Percentiles rank a stretch among this genome's conserved stretches.
Evolutionary conservation across 2,797 vertebrate species (phyloP).

Genomic region (Lacerta agilis): DNA sequence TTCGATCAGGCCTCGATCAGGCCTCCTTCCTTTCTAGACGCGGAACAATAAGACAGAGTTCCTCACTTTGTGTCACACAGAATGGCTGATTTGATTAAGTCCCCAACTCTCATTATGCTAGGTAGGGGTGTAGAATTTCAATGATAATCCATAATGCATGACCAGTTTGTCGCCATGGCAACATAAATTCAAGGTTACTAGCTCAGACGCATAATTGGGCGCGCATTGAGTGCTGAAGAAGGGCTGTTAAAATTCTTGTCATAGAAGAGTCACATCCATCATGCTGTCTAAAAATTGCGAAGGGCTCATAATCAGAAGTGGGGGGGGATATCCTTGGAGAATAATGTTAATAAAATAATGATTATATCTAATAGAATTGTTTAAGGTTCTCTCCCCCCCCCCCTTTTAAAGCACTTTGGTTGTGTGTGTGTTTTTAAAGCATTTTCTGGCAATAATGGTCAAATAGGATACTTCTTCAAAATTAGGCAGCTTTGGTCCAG

Average conservation of each 20-base stretch:
- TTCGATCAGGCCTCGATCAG: conserved; percentile 87
- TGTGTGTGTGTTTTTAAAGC: conserved; percentile 27
- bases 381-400: conserved; percentile 56
- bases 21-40: conserved; percentile 86
- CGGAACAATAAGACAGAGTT: conserved; percentile 94
- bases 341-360: conserved; percentile 87
- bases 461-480: conserved; percentile 70
- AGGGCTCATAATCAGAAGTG: conserved; percentile 92
- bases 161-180: conserved; percentile 98
- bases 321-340: conserved; percentile 84
- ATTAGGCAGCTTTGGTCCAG: conserved; percentile 52
- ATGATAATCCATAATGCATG: conserved; percentile 99
- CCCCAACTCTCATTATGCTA: conserved; percentile 99
- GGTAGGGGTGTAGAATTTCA: conserved; percentile 99
- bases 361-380: conserved; percentile 78
- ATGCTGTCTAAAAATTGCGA: conserved; percentile 92
- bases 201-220: conserved; percentile 99
- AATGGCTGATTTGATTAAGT: conserved; percentile 99
- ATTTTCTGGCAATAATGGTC: conserved; percentile 68
- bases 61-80: conserved; percentile 98
- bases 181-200: conserved; percentile 99
- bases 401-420: conserved; percentile 57
- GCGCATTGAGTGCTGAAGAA: conserved; percentile 94
- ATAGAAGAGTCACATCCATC: conserved; percentile 98
- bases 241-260: conserved; percentile 99